Conservation (phyloP, 2,113 vertebrate species). For the Brachyhypopomus gauderio region DNA sequence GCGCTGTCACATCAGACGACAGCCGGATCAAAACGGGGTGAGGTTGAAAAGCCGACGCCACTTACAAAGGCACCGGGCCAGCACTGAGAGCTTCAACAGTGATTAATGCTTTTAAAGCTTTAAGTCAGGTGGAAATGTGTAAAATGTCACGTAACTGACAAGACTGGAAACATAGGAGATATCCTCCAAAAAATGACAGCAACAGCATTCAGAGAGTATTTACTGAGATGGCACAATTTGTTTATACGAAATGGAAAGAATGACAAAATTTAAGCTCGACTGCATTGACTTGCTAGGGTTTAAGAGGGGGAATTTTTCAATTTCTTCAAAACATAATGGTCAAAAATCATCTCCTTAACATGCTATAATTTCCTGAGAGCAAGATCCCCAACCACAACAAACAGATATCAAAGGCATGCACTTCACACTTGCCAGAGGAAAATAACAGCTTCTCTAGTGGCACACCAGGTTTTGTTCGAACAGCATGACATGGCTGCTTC, state of each 20-base stretch:
- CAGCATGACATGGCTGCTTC: constrained; percentile 9
- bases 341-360: constrained; percentile 18
- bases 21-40: neutral
- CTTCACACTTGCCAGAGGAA: constrained; percentile 21
- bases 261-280: neutral
- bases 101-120: neutral
- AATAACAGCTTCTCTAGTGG: constrained; percentile 37
- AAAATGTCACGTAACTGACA: neutral
- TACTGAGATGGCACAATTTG: neutral
- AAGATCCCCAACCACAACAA: constrained; percentile 44
- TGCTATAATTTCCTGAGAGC: constrained; percentile 23
- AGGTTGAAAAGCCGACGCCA: constrained; percentile 3
- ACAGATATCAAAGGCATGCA: constrained; percentile 27
- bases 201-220: neutral
- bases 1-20: constrained; percentile 32
- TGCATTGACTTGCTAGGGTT: neutral
- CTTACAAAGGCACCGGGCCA: neutral
- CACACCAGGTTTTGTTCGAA: neutral
- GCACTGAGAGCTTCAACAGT: neutral
- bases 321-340: constrained; percentile 13
- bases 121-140: neutral
- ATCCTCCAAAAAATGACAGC: neutral
- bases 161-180: neutral
- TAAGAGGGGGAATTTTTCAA: constrained; percentile 34
- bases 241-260: neutral